A percentile compares a stretch with the other conserved stretches of the same genome.
Conservation (phyloP, 2,888 invertebrate species). For the Luperina testacea region DNA sequence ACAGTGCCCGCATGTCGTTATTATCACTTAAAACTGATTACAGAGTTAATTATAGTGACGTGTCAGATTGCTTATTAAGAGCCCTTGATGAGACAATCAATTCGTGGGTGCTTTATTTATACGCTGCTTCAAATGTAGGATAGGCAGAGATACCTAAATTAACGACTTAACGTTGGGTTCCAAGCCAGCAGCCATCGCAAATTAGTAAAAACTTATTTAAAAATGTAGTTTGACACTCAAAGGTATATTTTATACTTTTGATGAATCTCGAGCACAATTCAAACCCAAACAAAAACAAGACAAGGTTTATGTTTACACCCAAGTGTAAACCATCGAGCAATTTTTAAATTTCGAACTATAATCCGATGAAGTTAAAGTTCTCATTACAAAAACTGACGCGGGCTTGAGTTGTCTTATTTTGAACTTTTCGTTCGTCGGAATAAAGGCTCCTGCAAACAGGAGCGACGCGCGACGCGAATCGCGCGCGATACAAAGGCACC, state of each 20-base stretch:
- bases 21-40: slow-evolving; percentile 87
- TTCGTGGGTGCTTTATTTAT: slow-evolving; percentile 61
- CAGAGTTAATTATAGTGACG: slow-evolving; percentile 85
- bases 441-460: no score
- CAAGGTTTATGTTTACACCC: no score
- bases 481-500: no score
- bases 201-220: neutral
- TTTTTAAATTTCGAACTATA: no score
- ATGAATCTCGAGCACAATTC: neutral
- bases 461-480: no score
- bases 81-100: slow-evolving; percentile 81
- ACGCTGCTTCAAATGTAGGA: slow-evolving; percentile 21
- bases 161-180: neutral
- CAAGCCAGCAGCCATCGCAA: no score
- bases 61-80: slow-evolving; percentile 86
- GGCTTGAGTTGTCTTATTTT: no score
- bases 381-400: no score
- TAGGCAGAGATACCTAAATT: neutral
- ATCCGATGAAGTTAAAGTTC: no score
- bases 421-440: no score
- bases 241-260: neutral
- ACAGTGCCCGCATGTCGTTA: slow-evolving; percentile 87
- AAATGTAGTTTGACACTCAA: neutral
- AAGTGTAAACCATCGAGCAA: no score
- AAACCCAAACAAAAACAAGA: neutral